These are phyloP conservation scores for Hypolimnas misippus DNA, from an alignment of 2,888 invertebrate species.

Conservation along the genomic window DNA sequence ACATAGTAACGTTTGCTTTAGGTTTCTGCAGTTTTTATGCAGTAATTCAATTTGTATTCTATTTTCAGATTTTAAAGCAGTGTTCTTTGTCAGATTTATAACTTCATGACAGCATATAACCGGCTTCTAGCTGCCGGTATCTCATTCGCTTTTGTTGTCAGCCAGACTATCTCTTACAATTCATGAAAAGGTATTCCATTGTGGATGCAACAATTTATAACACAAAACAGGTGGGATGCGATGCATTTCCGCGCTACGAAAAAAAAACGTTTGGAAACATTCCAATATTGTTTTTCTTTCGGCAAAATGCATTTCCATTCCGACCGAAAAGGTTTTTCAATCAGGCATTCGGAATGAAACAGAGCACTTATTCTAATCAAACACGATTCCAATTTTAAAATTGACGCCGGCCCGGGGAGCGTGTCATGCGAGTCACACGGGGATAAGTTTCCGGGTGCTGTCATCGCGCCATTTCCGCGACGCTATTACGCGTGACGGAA, in stretches of 20 bases:
- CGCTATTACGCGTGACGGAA: conserved; percentile 66
- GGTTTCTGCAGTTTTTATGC: neutral
- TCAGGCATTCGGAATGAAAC: conserved; percentile 18
- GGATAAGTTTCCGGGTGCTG: conserved; percentile 62
- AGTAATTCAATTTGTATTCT: conserved; percentile 1
- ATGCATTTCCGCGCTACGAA: conserved; percentile 20
- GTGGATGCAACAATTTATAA: conserved; percentile 28
- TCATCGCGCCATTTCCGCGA: conserved; percentile 68
- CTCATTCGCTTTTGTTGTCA: conserved; percentile 28
- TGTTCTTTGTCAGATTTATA: conserved; percentile 10
- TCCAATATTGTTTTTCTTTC: conserved; percentile 35
- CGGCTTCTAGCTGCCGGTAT: conserved; percentile 17
- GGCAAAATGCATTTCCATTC: conserved; percentile 22
- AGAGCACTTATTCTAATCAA: conserved; percentile 21
- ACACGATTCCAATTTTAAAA: conserved; percentile 29
- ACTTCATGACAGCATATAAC: conserved; percentile 13
- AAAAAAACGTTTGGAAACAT: conserved; percentile 26
- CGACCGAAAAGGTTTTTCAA: conserved; percentile 26
- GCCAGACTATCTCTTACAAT: conserved; percentile 24
- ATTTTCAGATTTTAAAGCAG: neutral
- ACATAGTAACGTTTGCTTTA: neutral
- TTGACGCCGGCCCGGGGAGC: conserved; percentile 23
- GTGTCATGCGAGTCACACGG: conserved; percentile 37
- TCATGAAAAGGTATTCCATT: conserved; percentile 24
- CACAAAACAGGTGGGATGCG: conserved; percentile 34